Percentiles rank a stretch among this genome's conserved stretches.
Evolutionary conservation across 2,888 invertebrate species (phyloP).

Genomic region (Parapristionchus giblindavisi): DNA sequence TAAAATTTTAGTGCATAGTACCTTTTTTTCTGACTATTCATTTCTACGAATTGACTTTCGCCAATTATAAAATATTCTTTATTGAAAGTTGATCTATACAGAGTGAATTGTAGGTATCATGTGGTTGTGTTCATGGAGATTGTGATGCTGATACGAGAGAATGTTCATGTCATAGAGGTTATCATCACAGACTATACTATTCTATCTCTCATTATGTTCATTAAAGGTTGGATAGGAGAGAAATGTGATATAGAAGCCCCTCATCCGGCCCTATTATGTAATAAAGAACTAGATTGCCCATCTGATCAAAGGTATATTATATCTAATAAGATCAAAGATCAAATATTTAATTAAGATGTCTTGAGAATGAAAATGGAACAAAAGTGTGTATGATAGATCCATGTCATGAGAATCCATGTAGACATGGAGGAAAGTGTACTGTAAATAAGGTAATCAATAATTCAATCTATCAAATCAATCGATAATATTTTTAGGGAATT

Average conservation of each 20-base stretch:
- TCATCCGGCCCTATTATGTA: background rate
- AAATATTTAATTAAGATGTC: slow-evolving; percentile 39
- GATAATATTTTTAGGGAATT: background rate
- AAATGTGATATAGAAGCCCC: slow-evolving; percentile 34
- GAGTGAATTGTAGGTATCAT: slow-evolving; percentile 9
- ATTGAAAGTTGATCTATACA: background rate
- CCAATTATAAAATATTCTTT: background rate
- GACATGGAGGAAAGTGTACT: slow-evolving; percentile 60
- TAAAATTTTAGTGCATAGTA: too few species aligned
- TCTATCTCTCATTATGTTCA: background rate
- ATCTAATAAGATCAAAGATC: background rate
- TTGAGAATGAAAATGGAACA: slow-evolving; percentile 39
- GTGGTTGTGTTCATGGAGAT: slow-evolving; percentile 35
- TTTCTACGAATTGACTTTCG: too few species aligned
- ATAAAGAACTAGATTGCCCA: slow-evolving; percentile 28
- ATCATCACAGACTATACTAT: too few species aligned
- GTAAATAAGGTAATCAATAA: slow-evolving; percentile 49
- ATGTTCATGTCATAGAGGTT: slow-evolving; percentile 26
- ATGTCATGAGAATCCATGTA: slow-evolving; percentile 54
- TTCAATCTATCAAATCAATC: background rate
- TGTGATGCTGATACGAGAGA: slow-evolving; percentile 27
- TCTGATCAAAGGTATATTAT: slow-evolving; percentile 12
- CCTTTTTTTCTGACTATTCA: too few species aligned
- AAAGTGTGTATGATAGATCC: slow-evolving; percentile 43
- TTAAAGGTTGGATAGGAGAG: slow-evolving; percentile 33